phyloP scores from a whole-genome alignment of 2,888 invertebrate species.

The Arctia plantaginis region DNA sequence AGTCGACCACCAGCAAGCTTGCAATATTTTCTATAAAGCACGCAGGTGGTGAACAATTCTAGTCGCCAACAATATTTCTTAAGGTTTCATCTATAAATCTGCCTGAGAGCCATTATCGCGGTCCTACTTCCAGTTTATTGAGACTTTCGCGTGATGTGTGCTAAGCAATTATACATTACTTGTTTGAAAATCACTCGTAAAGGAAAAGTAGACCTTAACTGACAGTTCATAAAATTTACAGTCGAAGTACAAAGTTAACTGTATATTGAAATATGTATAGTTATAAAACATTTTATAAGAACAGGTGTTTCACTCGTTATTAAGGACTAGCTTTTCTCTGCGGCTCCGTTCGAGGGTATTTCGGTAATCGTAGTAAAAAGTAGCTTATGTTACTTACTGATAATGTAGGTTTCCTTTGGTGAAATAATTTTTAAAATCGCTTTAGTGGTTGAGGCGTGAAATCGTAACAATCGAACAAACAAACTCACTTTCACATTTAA shows the following conservation, averaged over 20 bases:
- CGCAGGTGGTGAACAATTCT: constrained; percentile 12
- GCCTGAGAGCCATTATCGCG: constrained; percentile 1
- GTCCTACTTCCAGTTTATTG: neutral
- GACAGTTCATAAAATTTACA: neutral
- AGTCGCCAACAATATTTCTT: constrained; percentile 5
- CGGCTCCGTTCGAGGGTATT: no score
- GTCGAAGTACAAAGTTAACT: neutral
- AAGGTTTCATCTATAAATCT: constrained; percentile 14
- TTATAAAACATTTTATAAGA: no score
- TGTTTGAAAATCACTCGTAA: neutral
- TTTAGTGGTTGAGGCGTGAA: no score
- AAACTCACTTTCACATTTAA: no score
- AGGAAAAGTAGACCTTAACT: neutral
- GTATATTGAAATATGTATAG: no score
- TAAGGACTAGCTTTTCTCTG: no score
- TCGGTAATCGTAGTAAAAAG: no score
- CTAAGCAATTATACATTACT: neutral
- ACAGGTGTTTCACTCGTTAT: neutral
- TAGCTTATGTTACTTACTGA: no score
- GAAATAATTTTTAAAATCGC: no score
- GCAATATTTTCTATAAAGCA: neutral
- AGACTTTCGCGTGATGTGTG: constrained; percentile 12
- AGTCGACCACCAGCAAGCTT: neutral
- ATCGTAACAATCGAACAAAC: no score
- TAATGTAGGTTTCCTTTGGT: no score